Evolutionary conservation across 2,113 vertebrate genomes (phyloP), one percentile per base, ranked within the genome.

Genomic region (Cynocephalus volans): DNA sequence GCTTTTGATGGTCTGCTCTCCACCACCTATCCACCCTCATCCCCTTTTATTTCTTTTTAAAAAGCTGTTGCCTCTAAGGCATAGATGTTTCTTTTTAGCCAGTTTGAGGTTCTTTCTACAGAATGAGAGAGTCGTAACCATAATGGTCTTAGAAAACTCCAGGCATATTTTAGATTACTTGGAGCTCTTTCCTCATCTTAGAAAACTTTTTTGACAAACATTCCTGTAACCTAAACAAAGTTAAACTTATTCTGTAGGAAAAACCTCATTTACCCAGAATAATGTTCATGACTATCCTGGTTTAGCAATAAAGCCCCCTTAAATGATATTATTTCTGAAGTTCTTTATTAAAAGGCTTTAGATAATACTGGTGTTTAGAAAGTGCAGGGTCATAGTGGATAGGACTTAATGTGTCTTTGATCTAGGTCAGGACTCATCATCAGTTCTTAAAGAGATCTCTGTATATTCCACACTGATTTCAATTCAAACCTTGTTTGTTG

Each of bases 91-190:
- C 48, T 86, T 84, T 83, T 84, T 67, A 76, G n/a, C 24, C 56
- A 77, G 19, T 13, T 67, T 36, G 75, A 3, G 13, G 3, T 77
- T 93, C 41, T 96, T 95, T 82, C 36, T 88, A 54, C 70, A 77
- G 24, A 84, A 36, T 80, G 28, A 65, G 52, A 69, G 48, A 64
- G 17, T 48, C 69, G 50, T 91, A 67, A 18, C n/a, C 23, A 58
- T 76, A 65, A 83, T n/a, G 83, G 23, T 67, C 36, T 23, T 70
- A 50, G 48, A 81, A 93, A 95, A 80, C 54, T 26, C 15, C 23
- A 33, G 28, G 33, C 52, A 23, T 67, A 92, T 94, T 90, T 95
- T 70, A 70, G 73, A 84, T 92, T 75, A 60, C 65, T 90, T 94
- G 58, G 69, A 50, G 56, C 3, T 83, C 18, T 72, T 87, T 92